Conservation (phyloP, 2,797 vertebrate genomes). For the Crenichthys baileyi region DNA sequence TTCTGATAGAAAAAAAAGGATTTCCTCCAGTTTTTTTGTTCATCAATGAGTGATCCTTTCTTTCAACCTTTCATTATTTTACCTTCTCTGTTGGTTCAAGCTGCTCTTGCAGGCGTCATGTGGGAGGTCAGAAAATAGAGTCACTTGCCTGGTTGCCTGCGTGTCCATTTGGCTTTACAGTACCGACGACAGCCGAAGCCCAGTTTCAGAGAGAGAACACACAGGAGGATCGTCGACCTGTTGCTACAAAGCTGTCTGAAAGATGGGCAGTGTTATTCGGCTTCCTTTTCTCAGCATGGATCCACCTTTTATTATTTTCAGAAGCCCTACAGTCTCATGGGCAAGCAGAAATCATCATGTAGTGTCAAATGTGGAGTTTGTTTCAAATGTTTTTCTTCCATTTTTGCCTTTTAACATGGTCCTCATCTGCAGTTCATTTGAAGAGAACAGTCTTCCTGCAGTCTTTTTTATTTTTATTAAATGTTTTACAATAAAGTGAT, state of each 20-base stretch:
- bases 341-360: conserved; percentile 46
- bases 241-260: conserved; percentile 44
- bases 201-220: conserved; percentile 47
- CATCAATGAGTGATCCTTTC: conserved; percentile 43
- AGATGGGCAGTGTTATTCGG: conserved; percentile 39
- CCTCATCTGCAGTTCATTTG: conserved; percentile 40
- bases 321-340: conserved; percentile 51
- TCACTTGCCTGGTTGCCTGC: conserved; percentile 55
- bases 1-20: conserved; percentile 63
- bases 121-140: conserved; percentile 53
- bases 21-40: conserved; percentile 65
- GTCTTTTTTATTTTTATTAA: conserved; percentile 12
- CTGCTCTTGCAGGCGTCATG: conserved; percentile 44
- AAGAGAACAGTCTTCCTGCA: conserved; percentile 25
- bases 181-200: conserved; percentile 64
- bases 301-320: conserved; percentile 49
- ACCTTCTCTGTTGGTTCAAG: conserved; percentile 34
- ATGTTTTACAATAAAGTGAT: conserved; percentile 61
- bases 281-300: conserved; percentile 52
- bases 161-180: conserved; percentile 68
- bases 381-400: conserved; percentile 55
- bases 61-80: conserved; percentile 48
- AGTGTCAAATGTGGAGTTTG: conserved; percentile 47
- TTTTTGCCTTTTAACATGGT: conserved; percentile 21
- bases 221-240: conserved; percentile 17